Conservation (phyloP, 2,797 vertebrate species). For the Hylomyscus alleni region DNA sequence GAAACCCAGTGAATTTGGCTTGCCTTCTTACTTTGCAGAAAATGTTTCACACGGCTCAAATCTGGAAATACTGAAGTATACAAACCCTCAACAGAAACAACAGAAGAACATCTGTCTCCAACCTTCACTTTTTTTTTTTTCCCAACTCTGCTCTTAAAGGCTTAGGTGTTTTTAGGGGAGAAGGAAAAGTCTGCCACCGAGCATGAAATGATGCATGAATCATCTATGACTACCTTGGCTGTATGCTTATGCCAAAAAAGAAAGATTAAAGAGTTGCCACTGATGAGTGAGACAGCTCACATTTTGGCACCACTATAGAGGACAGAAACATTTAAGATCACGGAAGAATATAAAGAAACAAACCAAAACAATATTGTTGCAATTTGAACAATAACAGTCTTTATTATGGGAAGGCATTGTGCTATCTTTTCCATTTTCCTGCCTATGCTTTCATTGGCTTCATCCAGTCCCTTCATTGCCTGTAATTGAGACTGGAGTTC, state of each 20-base stretch:
- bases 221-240: constrained; percentile 69
- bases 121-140: constrained; percentile 52
- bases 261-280: constrained; percentile 79
- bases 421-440: constrained; percentile 81
- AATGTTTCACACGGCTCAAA: constrained; percentile 75
- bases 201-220: constrained; percentile 58
- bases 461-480: constrained; percentile 69
- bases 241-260: constrained; percentile 59
- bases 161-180: constrained; percentile 48
- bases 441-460: constrained; percentile 73
- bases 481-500: constrained; percentile 64
- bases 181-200: constrained; percentile 40
- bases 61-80: constrained; percentile 78
- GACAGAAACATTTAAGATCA: constrained; percentile 68
- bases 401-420: constrained; percentile 39
- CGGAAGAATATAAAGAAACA: constrained; percentile 61
- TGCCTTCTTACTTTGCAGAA: constrained; percentile 74
- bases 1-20: constrained; percentile 80
- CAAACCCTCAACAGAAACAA: constrained; percentile 67
- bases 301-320: constrained; percentile 73
- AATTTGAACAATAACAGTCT: constrained; percentile 67
- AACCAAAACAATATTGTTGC: constrained; percentile 64
- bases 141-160: constrained; percentile 56
- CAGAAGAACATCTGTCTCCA: constrained; percentile 70
- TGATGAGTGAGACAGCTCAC: constrained; percentile 75